phyloP scores from a whole-genome alignment of 2,888 invertebrate species.

The Oscheius sp. region DNA sequence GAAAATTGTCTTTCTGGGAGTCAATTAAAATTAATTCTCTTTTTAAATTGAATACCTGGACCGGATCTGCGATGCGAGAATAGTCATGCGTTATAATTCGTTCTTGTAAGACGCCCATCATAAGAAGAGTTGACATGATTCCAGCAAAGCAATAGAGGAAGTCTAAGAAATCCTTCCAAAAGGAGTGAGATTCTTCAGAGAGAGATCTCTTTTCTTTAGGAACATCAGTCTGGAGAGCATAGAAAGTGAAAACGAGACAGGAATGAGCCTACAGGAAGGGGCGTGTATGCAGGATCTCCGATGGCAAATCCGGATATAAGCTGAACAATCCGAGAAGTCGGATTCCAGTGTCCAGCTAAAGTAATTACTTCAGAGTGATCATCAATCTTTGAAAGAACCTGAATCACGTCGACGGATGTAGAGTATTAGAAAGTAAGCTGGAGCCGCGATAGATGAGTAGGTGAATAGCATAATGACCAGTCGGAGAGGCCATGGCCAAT shows the following conservation, averaged over 20 bases:
- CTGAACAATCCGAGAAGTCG: slow-evolving; percentile 11
- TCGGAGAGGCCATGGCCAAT: slow-evolving; percentile 60
- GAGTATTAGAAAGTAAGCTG: slow-evolving; percentile 53
- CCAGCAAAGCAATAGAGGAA: no score
- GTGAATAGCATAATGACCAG: slow-evolving; percentile 61
- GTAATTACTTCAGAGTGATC: background rate
- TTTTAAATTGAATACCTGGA: slow-evolving; percentile 71
- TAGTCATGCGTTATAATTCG: slow-evolving; percentile 87
- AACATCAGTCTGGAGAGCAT: background rate
- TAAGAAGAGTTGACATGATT: slow-evolving; percentile 78
- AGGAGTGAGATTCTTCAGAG: slow-evolving; percentile 28
- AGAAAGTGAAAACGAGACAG: background rate
- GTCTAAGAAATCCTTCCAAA: no score
- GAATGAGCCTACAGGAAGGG: background rate
- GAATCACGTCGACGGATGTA: slow-evolving; percentile 47
- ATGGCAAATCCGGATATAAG: slow-evolving; percentile 66
- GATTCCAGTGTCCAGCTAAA: slow-evolving; percentile 10
- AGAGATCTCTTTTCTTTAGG: background rate
- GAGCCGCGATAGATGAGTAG: slow-evolving; percentile 60
- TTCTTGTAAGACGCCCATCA: slow-evolving; percentile 93
- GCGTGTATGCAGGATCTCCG: slow-evolving; percentile 33
- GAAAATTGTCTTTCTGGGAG: slow-evolving; percentile 77
- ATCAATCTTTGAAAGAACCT: slow-evolving; percentile 27
- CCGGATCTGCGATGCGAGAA: slow-evolving; percentile 53
- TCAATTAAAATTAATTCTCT: background rate